Conservation (phyloP, 2,113 vertebrate genomes). For the Stigmatopora nigra region DNA sequence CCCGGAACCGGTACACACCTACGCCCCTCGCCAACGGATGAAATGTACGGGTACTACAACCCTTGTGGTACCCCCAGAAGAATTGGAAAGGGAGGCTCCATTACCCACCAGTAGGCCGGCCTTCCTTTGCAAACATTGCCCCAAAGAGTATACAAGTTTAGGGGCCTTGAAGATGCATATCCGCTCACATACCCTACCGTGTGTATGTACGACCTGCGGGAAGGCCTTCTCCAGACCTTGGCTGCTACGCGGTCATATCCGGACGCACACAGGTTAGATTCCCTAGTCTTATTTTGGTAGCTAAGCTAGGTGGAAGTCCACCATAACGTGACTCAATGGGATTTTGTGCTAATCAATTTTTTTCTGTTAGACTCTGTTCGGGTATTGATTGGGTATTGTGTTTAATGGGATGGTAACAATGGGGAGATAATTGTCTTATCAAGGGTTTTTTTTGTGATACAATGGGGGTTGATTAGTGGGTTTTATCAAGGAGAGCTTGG, state of each 20-base stretch:
- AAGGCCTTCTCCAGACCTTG: conserved; percentile 93
- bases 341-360: too few species aligned
- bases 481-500: conserved; percentile 45
- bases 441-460: conserved; percentile 42
- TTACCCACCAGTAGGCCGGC: conserved; percentile 66
- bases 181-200: conserved; percentile 88
- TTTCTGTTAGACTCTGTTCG: too few species aligned
- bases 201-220: conserved; percentile 86
- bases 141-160: conserved; percentile 88
- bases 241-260: conserved; percentile 90
- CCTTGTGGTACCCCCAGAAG: conserved; percentile 70
- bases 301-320: too few species aligned
- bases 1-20: conserved; percentile 77
- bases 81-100: conserved; percentile 50
- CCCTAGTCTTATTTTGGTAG: too few species aligned
- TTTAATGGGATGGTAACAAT: conserved; percentile 49
- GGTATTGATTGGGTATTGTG: too few species aligned
- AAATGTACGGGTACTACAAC: conserved; percentile 76
- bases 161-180: conserved; percentile 96
- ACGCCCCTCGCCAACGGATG: conserved; percentile 70
- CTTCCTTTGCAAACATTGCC: conserved; percentile 93
- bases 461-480: conserved; percentile 20
- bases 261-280: conserved; percentile 84
- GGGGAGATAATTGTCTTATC: conserved; percentile 55
- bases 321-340: too few species aligned